Base-by-base conservation (phyloP, 1,140 invertebrate genomes). In the Drosophila pandora region DNA sequence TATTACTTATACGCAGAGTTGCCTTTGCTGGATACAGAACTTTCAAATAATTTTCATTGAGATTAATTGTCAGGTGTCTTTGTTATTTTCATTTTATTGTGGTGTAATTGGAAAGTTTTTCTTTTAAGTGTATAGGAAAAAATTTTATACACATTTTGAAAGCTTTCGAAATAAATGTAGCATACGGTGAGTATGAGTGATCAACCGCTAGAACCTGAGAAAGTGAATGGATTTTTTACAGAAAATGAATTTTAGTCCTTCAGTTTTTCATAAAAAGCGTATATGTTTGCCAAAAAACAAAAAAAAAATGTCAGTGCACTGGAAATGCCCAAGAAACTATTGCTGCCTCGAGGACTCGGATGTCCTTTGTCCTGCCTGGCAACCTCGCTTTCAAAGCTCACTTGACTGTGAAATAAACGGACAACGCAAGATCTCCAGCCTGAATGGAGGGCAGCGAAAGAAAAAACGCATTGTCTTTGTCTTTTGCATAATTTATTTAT, bases 401-500 rank as follows among this genome's bases (percentile, higher is more conserved):
- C 82, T 85, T 85, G 78, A 85, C 82, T 85, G 82, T 85, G 78
- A 85, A 85, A 85, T 85, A 87, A 82, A 83, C 78, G 76, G 64
- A 63, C 62, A 74, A 49, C 63, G 43, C 55, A 43, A 68, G 65
- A 69, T 69, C 65, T 68, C 32, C 50, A 48, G 17, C 41, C 41
- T 69, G 50, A 69, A 57, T 68, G 63, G 32, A 68, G 43, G 32
- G 63, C 60, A 74, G 50, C 41, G 68, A 63, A 73, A 62, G 59
- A 55, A 61, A 71, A 63, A 64, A 58, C 82, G 78, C 82, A 87
- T 82, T 85, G 82, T 82, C 82, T 87, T 81, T 87, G 82, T 87
- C 79, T 72, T 56, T 82, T 75, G 82, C 82, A 85, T 85, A 85
- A 85, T 87, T 78, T 87, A 85, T 85, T 87, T 78, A 87, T 82